These are phyloP conservation scores for Porites cylindrica DNA, from an alignment of 92 coral and sea anemone species.

Conservation along the genomic window DNA sequence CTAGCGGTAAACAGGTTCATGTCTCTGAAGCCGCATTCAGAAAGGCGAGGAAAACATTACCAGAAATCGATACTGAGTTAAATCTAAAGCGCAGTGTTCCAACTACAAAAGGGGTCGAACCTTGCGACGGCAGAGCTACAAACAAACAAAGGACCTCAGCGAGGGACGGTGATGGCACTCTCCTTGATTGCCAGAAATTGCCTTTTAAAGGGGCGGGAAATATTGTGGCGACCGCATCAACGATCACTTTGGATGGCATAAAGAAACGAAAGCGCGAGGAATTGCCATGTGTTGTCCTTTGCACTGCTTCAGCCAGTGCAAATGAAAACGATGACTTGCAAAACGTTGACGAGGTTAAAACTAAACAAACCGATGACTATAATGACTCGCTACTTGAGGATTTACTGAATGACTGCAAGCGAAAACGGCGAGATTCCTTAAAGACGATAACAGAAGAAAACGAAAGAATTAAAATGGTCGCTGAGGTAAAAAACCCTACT, in stretches of 20 bases:
- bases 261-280: not conserved
- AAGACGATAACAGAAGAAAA: conserved; percentile 8
- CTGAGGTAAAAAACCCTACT: not conserved
- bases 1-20: conserved; percentile 57
- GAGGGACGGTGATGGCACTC: not conserved
- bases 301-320: not conserved
- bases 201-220: not conserved
- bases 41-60: conserved; percentile 42
- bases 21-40: conserved; percentile 62
- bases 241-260: not conserved
- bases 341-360: not conserved
- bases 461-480: not conserved
- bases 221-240: not conserved
- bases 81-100: not conserved
- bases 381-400: conserved; percentile 45
- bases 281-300: not conserved
- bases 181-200: not conserved
- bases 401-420: conserved; percentile 39
- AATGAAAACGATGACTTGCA: not conserved
- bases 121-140: too few species aligned
- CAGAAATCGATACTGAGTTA: conserved; percentile 16
- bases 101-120: not conserved
- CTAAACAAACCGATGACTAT: not conserved
- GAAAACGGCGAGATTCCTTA: conserved; percentile 19
- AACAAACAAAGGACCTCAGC: not conserved